A percentile compares a stretch with the other conserved stretches of the same genome.
phyloP scores from a whole-genome alignment of 1,140 invertebrate genomes.

The Coptotermes formosanus region DNA sequence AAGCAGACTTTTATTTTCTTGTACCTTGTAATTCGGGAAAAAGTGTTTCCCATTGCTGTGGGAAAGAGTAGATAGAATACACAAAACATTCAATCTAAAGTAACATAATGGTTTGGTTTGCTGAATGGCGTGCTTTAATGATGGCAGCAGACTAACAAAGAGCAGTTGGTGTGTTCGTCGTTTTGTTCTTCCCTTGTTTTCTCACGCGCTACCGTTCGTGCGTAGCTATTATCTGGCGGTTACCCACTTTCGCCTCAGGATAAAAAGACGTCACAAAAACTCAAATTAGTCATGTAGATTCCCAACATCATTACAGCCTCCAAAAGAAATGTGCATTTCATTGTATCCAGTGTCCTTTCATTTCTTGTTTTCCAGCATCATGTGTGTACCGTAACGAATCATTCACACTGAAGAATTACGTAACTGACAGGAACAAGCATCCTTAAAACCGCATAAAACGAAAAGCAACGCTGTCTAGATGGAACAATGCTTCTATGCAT shows the following conservation, averaged over 20 bases:
- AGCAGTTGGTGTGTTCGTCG: not conserved
- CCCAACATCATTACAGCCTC: not conserved
- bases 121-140: not conserved
- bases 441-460: not conserved
- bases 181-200: not conserved
- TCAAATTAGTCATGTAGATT: slow-evolving; percentile 8
- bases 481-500: not conserved
- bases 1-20: too few relatives aligned
- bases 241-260: not conserved
- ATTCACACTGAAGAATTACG: not conserved
- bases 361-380: not conserved
- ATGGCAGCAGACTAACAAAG: not conserved
- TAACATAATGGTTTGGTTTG: not conserved
- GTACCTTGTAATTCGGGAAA: too few relatives aligned
- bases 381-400: not conserved
- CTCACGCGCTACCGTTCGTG: not conserved
- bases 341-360: not conserved
- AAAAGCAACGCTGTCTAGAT: not conserved
- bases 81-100: not conserved
- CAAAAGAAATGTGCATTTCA: not conserved
- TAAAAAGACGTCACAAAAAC: not conserved
- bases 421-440: not conserved
- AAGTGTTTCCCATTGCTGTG: too few relatives aligned
- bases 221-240: not conserved
- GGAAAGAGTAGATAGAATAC: too few relatives aligned